Base-by-base conservation (phyloP, 1,140 invertebrate species). In the Schlechtendalia chinensis region DNA sequence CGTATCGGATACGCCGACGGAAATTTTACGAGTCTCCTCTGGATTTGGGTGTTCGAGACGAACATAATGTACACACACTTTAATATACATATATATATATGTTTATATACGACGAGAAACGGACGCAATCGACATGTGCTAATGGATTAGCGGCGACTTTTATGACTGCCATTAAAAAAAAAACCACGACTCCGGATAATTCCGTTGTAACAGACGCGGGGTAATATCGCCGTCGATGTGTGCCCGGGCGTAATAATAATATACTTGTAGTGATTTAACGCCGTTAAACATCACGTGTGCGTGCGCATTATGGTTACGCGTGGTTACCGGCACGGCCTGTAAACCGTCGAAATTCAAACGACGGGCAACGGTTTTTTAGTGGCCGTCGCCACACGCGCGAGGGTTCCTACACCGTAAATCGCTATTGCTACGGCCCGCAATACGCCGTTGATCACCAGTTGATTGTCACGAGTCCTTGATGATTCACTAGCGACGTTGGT, bases 91-190 rank as follows among this genome's bases (percentile, higher is more conserved):
- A 58, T n/a, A 12, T 17, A n/a, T n/a, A n/a, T n/a, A n/a, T n/a
- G n/a, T n/a, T n/a, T n/a, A 39, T 32, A 39, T 24, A 47, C 29
- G n/a, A 3, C 39, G 50, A 58, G 54, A 61, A 24, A 50, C 10
- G 29, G 17, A 39, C 32, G 17, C 58, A 50, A 63, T 63, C 53
- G 54, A 77, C 74, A 50, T 29, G 75, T 79, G 75, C 75, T 79
- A 79, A 79, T 79, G 75, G 75, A 79, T 50, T 29, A 47, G 58
- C 58, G 22, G 22, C 75, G 75, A 79, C 58, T 79, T 79, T 79
- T 79, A 79, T 22, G 75, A 79, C 75, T 17, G 50, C 58, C 75
- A 79, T 79, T 79, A 79, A 79, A 79, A 63, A 24, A 24, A 63
- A 11, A 47, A 75, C 11, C 11, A 75, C 29, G 19, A n/a, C 47